Evolutionary conservation across 2,888 invertebrate genomes (phyloP).

Genomic region (Agonum fuliginosum): DNA sequence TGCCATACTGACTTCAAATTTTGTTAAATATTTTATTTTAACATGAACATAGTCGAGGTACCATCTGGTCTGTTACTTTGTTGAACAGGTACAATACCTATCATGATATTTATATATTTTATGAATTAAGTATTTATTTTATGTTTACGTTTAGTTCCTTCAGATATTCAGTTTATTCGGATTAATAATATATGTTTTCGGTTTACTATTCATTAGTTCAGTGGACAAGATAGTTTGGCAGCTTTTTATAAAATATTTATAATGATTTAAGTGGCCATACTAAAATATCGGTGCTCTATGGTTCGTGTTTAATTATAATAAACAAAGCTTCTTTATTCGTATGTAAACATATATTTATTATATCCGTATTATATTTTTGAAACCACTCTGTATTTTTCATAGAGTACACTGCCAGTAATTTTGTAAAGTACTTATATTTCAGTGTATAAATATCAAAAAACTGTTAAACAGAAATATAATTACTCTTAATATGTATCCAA

Average conservation of each 20-base stretch:
- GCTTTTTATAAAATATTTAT: background rate
- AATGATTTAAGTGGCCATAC: slow-evolving; percentile 2
- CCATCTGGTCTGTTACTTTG: background rate
- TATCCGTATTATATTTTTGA: background rate
- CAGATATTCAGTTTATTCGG: background rate
- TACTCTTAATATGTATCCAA: background rate
- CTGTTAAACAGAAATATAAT: too few relatives aligned
- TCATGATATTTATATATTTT: slow-evolving; percentile 16
- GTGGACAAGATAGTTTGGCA: background rate
- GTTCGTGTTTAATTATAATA: slow-evolving; percentile 21
- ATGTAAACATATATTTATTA: background rate
- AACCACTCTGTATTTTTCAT: slow-evolving; percentile 27
- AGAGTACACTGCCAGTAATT: slow-evolving; percentile 42
- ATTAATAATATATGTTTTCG: background rate
- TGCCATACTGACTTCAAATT: too few relatives aligned
- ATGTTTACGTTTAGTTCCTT: slow-evolving; percentile 24
- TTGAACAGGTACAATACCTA: background rate
- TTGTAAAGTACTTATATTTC: background rate
- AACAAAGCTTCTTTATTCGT: slow-evolving; percentile 8
- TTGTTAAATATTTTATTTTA: too few relatives aligned
- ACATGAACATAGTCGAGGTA: slow-evolving; percentile 9
- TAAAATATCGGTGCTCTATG: slow-evolving; percentile 30
- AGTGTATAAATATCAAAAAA: background rate
- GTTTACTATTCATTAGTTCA: background rate
- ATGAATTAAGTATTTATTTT: slow-evolving; percentile 21